A percentile compares a stretch with the other conserved stretches of the same genome.
These are phyloP conservation scores for Grammomys dolichurus DNA, from an alignment of 2,113 vertebrate species.

Conservation along the genomic window DNA sequence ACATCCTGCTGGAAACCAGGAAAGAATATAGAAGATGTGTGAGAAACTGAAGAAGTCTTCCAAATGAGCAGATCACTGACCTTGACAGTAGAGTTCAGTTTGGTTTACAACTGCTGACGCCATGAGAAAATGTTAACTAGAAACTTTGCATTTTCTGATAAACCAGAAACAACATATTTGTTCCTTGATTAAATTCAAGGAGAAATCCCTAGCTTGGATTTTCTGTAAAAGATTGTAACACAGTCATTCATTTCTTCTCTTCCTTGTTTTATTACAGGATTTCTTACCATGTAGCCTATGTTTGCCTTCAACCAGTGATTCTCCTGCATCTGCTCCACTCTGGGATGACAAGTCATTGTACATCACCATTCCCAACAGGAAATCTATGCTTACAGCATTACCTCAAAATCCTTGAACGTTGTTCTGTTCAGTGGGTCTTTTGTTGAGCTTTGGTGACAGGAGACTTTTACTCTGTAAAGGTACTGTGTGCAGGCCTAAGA, in stretches of 20 bases:
- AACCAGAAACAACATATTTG: not conserved
- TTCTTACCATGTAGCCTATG: not conserved
- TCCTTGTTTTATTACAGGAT: not conserved
- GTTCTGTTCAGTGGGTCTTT: not conserved
- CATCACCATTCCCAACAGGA: not conserved
- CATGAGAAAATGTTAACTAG: not conserved
- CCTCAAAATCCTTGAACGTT: not conserved
- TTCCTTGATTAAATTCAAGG: slow-evolving; percentile 50
- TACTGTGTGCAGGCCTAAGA: not conserved
- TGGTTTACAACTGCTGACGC: slow-evolving; percentile 28
- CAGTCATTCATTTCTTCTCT: not conserved
- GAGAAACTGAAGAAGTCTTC: not conserved
- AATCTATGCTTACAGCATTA: not conserved
- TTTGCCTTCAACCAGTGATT: not conserved
- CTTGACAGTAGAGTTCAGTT: slow-evolving; percentile 40
- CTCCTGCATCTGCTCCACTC: not conserved
- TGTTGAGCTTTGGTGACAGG: not conserved
- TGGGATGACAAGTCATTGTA: not conserved
- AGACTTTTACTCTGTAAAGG: not conserved
- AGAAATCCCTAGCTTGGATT: not conserved
- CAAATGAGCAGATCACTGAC: not conserved
- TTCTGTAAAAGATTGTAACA: slow-evolving; percentile 33
- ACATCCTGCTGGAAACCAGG: not conserved
- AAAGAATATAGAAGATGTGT: not conserved
- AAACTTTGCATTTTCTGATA: not conserved